Evolutionary conservation across 2,888 invertebrate species (phyloP), one percentile per base, ranked within the genome.

Genomic region (Tipula unca): DNA sequence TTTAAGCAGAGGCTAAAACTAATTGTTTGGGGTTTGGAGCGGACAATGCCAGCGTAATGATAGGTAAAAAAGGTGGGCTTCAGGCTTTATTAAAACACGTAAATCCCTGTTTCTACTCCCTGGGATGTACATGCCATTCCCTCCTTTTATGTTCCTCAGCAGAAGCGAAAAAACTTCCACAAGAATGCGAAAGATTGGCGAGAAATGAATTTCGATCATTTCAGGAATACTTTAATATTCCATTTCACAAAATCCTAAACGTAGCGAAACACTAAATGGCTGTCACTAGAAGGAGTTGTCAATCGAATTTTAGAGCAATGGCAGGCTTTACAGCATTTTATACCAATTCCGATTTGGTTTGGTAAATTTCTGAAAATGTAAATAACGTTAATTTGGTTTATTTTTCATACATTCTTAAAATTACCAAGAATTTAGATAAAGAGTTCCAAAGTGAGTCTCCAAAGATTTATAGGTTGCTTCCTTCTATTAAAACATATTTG

Each of bases 221-320:
- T 86, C 89, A 89, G 86, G 85, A 85, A 32, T 88, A 88, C 86
- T 87, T 87, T n/a, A 84, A 88, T 85, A 86, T 87, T 6, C 87
- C 88, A 87, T 87, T 87, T 1, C 88, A 88, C 83, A 88, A 88
- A 87, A 86, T 89, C 29, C 85, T 89, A 10, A 87, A 87, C 48
- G 87, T 87, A n/a, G 86, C 88, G n/a, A 29, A 88, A 88, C 85
- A 89, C 88, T 25, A 86, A 88, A 85, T 89, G 89, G 89, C 87
- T 89, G 8, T 89, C 89, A n/a, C 85, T 88, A 36, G 86, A 87
- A 86, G 87, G 86, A 85, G 87, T 87, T 82, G 86, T 87, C 35
- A n/a, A n/a, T n/a, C n/a, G n/a, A n/a, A n/a, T n/a, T n/a, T n/a
- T n/a, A n/a, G n/a, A n/a, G n/a, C n/a, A 35, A 35, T 86, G 86